Evolutionary conservation across 2,888 invertebrate species (phyloP), one percentile per base, ranked within the genome.

Genomic region (Anoplius nigerrimus): DNA sequence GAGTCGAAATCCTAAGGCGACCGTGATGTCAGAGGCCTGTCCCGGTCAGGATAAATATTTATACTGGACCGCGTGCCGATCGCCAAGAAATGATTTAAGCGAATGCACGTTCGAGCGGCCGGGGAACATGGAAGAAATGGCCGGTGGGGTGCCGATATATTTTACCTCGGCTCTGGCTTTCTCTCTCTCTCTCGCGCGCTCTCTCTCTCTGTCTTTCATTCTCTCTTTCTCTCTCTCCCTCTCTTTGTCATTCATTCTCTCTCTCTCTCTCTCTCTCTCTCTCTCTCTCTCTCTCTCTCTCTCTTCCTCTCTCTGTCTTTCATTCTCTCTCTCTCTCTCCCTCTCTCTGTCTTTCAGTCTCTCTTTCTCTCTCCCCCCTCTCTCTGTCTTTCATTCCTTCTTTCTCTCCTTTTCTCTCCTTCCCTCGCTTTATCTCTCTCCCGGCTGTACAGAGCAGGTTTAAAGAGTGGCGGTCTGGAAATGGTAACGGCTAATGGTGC

Each of bases 401-500:
- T 34, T 1, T 13, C 11, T 34, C 34, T 24, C 6, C 24, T 24
- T 24, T 6, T 6, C 24, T 2, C 24, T 24, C 24, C 24, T 24
- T 6, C 3, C 34, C 11, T 34, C 11, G 11, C 34, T 34, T 13
- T 34, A 1, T 13, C 11, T 34, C 34, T 34, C 11, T 34, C 8
- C 34, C 34, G 6, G 34, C 34, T 11, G 34, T 13, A n/a, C n/a
- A n/a, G n/a, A n/a, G n/a, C 34, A 34, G 11, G 34, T 48, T 66
- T 60, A 45, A 59, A 76, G 54, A 52, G 53, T 74, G 76, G 71
- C 80, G 81, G 78, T 79, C 83, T 84, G 83, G 81, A 76, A 84
- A 84, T 81, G 80, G 78, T 79, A 79, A 79, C 70, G 72, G 82
- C 81, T 84, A 84, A 86, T 86, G 84, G 83, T 75, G 74, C 81